A percentile compares a stretch with the other conserved stretches of the same genome.
Conservation (phyloP, 2,113 vertebrate genomes). For the Laticauda laticaudata region DNA sequence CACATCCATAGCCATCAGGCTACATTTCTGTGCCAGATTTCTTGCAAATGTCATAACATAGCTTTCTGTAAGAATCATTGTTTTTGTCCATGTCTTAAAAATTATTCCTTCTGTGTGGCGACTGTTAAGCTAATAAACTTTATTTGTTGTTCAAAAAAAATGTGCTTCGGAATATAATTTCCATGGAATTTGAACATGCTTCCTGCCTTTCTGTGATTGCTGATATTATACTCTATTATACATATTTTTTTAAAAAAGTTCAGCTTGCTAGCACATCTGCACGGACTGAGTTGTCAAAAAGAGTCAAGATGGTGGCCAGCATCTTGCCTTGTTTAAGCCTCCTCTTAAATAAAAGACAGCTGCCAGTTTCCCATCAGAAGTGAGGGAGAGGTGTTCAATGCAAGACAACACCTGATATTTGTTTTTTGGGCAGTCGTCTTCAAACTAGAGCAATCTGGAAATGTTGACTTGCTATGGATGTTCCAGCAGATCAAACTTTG, state of each 20-base stretch:
- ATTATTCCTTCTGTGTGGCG: constrained; percentile 16
- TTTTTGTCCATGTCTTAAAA: not conserved
- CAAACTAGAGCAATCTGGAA: not conserved
- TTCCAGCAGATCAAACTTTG: not conserved
- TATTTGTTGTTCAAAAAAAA: not conserved
- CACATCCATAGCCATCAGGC: accelerated
- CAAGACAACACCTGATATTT: not conserved
- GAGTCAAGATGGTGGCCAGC: not conserved
- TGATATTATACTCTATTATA: not conserved
- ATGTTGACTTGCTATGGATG: not conserved
- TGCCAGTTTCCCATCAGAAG: not conserved
- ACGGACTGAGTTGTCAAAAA: not conserved
- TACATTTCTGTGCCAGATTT: not conserved
- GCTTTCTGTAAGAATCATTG: constrained; percentile 14
- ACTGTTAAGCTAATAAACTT: constrained; percentile 55
- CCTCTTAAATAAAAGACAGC: not conserved
- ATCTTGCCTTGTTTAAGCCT: not conserved
- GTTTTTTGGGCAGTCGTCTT: not conserved
- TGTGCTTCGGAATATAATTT: not conserved
- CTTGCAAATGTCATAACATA: not conserved
- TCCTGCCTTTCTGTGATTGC: not conserved
- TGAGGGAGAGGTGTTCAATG: not conserved
- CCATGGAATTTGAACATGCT: not conserved
- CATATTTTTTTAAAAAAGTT: not conserved
- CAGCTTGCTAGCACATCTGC: not conserved